phyloP scores from a whole-genome alignment of 2,113 vertebrate genomes.

The Trogon surrucura region DNA sequence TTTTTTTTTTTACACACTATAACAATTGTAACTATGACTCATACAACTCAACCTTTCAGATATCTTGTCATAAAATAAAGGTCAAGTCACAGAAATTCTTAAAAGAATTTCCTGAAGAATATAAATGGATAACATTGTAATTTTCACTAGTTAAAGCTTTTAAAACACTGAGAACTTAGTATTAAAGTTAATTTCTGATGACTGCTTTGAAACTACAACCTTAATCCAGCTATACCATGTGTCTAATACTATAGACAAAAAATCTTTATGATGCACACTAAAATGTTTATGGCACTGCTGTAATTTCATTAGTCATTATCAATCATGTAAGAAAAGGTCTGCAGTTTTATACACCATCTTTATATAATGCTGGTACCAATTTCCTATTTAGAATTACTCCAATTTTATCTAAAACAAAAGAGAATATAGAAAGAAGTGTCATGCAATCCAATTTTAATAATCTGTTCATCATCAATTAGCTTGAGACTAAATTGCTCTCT shows the following conservation, averaged over 20 bases:
- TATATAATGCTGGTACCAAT: conserved; percentile 15
- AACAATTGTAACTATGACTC: conserved; percentile 76
- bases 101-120: conserved; percentile 61
- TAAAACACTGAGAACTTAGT: conserved; percentile 50
- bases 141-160: conserved; percentile 65
- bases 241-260: conserved; percentile 16
- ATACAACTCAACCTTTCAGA: conserved; percentile 73
- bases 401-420: not conserved
- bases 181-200: conserved; percentile 66
- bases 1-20: not conserved
- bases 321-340: conserved; percentile 34
- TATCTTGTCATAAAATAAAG: conserved; percentile 76
- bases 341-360: conserved; percentile 33
- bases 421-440: conserved; percentile 14
- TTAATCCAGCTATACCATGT: conserved; percentile 5
- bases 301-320: conserved; percentile 57
- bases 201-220: conserved; percentile 39
- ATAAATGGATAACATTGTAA: conserved; percentile 42
- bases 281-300: conserved; percentile 49
- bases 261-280: conserved; percentile 43
- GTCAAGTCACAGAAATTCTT: conserved; percentile 65
- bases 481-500: conserved; percentile 65
- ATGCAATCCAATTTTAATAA: conserved; percentile 33
- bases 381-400: conserved; percentile 31
- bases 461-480: conserved; percentile 59